Base-by-base conservation (phyloP, 1,140 invertebrate genomes). In the Microplitis mediator region DNA sequence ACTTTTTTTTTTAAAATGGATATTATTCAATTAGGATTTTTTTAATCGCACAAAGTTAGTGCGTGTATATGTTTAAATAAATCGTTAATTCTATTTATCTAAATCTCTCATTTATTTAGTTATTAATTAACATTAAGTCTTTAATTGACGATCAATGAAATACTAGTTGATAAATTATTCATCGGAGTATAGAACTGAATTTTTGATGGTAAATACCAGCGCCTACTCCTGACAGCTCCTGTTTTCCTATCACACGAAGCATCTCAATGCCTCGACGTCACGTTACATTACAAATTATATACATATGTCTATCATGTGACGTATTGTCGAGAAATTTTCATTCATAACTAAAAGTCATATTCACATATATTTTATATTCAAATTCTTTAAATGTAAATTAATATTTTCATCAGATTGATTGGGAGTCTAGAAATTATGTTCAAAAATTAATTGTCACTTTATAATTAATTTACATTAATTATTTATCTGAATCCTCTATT, bases 251-350 rank as follows among this genome's bases (percentile, higher is more conserved):
- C 54, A 72, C 14, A 13, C 61, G 6, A 80, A 76, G 71, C 76
- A 81, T 81, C 77, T 58, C 72, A 75, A 75, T 77, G 77, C 76
- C 77, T 66, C 78, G 72, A 80, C 79, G 77, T 82, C 77, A 81
- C 69, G 56, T 72, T 66, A 69, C 63, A 64, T 54, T 74, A 76
- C 39, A 16, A 51, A 34, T 9, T 16, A 72, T 56, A 39, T 66
- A 66, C 9, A 32, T 63, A 52, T 35, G 56, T 69, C 31, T 69
- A 45, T 45, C 39, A 8, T 3, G 39, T 45, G 39, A 45, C 39
- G 39, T 39, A 39, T n/a, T n/a, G n/a, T 23, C 23, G 1, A 45
- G 56, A 69, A 16, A 8, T 54, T 11, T n/a, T 54, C 52, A 54
- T 54, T n/a, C 5, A 13, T 54, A 8, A 8, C 45, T 13, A 50